phyloP scores from a whole-genome alignment of 2,113 vertebrate genomes.

The Cynopterus brachyotis region DNA sequence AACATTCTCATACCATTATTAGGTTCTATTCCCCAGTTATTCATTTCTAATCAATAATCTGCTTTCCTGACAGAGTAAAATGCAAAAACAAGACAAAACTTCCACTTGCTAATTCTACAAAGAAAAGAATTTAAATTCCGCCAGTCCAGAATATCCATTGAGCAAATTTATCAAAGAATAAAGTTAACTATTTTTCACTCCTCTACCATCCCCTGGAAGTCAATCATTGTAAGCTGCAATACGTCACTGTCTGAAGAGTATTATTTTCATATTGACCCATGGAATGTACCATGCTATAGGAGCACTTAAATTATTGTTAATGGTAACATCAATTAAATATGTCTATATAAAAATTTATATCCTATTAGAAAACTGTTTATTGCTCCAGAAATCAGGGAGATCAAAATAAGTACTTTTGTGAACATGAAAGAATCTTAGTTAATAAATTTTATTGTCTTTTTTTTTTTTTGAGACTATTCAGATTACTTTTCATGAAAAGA shows the following conservation, averaged over 20 bases:
- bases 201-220: neutral
- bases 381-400: neutral
- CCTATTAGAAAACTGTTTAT: slow-evolving; percentile 16
- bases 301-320: neutral
- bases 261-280: neutral
- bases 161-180: neutral
- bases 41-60: neutral
- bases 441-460: neutral
- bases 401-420: slow-evolving; percentile 5
- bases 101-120: neutral
- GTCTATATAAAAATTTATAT: too few species aligned
- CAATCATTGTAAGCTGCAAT: neutral
- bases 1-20: neutral
- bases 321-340: neutral
- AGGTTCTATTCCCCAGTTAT: neutral
- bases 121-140: slow-evolving; percentile 30
- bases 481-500: neutral
- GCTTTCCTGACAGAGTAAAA: neutral
- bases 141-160: neutral
- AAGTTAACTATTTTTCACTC: neutral
- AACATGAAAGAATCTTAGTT: slow-evolving; percentile 12
- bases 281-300: neutral
- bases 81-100: neutral
- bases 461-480: neutral
- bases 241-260: neutral